phyloP scores from a whole-genome alignment of 2,888 invertebrate genomes.

The Meandrusa payeni region DNA sequence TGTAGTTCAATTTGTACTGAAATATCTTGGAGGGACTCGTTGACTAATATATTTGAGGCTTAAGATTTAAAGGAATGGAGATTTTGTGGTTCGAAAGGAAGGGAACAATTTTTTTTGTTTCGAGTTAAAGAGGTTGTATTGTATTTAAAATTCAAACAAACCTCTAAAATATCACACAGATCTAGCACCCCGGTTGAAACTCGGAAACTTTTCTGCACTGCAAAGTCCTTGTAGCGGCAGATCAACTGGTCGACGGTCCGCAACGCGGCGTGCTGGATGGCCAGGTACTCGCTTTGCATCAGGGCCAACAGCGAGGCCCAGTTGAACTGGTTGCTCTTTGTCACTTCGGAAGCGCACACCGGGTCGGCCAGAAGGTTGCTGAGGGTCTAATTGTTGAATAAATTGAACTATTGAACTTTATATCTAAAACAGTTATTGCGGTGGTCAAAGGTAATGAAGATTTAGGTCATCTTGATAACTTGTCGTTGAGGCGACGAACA shows the following conservation, averaged over 20 bases:
- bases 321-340: slow-evolving; percentile 70
- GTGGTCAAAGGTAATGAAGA: too few species aligned
- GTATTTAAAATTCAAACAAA: slow-evolving; percentile 29
- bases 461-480: too few species aligned
- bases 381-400: slow-evolving; percentile 37
- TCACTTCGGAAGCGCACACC: slow-evolving; percentile 63
- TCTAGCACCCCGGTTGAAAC: slow-evolving; percentile 70
- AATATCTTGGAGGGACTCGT: too few species aligned
- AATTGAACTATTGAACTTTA: background rate
- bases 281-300: slow-evolving; percentile 70
- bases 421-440: too few species aligned
- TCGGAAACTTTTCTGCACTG: slow-evolving; percentile 71
- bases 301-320: slow-evolving; percentile 68
- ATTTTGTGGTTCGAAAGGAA: too few species aligned
- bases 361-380: slow-evolving; percentile 77
- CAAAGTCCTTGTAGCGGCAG: slow-evolving; percentile 64
- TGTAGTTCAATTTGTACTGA: too few species aligned
- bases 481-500: too few species aligned
- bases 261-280: slow-evolving; percentile 73
- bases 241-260: slow-evolving; percentile 69
- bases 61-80: too few species aligned
- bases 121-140: too few species aligned
- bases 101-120: too few species aligned
- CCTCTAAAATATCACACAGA: slow-evolving; percentile 75
- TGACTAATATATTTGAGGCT: too few species aligned